Percentiles rank a stretch among this genome's conserved stretches.
phyloP scores from a whole-genome alignment of 2,113 vertebrate genomes.

The Ariopsis seemanni region DNA sequence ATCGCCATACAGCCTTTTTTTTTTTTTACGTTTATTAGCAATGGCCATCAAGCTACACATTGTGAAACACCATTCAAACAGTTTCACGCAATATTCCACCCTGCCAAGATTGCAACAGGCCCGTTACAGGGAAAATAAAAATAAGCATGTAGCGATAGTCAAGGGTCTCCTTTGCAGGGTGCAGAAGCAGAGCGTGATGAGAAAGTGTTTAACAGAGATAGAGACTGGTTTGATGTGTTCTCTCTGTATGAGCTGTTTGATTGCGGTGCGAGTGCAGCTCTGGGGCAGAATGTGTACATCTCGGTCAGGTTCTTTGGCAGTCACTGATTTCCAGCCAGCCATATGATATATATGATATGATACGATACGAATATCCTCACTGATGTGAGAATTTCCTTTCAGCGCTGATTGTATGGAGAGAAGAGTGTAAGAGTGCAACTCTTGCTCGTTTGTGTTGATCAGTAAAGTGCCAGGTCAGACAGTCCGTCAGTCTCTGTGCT shows the following conservation, averaged over 20 bases:
- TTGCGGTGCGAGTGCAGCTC: conserved; percentile 52
- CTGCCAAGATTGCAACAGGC: conserved; percentile 63
- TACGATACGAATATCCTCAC: conserved; percentile 57
- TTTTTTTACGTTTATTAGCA: conserved; percentile 43
- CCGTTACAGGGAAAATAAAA: conserved; percentile 59
- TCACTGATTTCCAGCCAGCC: conserved; percentile 72
- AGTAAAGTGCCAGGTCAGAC: conserved; percentile 94
- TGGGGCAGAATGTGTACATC: conserved; percentile 64
- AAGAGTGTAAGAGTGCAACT: conserved; percentile 65
- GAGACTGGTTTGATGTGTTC: conserved; percentile 8
- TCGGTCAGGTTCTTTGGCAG: conserved; percentile 91
- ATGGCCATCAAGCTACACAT: conserved; percentile 46
- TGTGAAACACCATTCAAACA: conserved; percentile 51
- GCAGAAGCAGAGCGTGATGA: neutral
- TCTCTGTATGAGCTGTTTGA: conserved; percentile 41
- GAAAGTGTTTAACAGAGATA: conserved; percentile 24
- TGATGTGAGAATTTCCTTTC: conserved; percentile 40
- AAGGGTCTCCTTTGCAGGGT: neutral
- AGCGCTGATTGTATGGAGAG: conserved; percentile 64
- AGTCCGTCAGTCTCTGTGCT: conserved; percentile 69
- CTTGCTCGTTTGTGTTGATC: conserved; percentile 34
- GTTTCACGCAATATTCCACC: conserved; percentile 54
- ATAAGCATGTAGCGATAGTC: conserved; percentile 9
- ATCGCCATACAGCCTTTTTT: conserved; percentile 48
- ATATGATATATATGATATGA: conserved; percentile 53